phyloP scores from a whole-genome alignment of 2,113 vertebrate genomes.

The Zosterops hypoxanthus region DNA sequence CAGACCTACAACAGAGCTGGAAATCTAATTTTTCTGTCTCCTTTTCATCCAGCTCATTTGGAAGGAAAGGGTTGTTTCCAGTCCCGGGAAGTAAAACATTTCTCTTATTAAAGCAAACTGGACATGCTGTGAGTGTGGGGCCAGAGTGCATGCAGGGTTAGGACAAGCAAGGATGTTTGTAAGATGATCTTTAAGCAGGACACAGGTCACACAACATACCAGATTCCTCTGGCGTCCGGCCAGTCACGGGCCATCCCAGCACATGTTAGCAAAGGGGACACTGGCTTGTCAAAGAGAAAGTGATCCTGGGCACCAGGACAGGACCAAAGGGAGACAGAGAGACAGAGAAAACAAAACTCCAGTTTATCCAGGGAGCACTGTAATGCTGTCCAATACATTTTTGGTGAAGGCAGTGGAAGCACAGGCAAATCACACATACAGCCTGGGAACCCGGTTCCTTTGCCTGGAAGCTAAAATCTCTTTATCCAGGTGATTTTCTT shows the following conservation, averaged over 20 bases:
- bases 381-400: fast-evolving
- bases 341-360: background rate
- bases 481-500: background rate
- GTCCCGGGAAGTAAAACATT: background rate
- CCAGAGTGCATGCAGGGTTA: conserved; percentile 34
- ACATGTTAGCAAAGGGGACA: conserved; percentile 91
- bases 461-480: background rate
- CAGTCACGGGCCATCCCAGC: conserved; percentile 94
- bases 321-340: background rate
- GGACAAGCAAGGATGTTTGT: conserved; percentile 5
- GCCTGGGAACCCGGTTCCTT: background rate
- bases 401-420: background rate
- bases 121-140: conserved; percentile 28
- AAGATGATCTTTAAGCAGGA: background rate
- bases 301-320: conserved; percentile 80
- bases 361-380: background rate
- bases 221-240: conserved; percentile 94
- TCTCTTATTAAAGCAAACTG: background rate
- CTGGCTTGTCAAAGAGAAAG: conserved; percentile 94
- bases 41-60: background rate
- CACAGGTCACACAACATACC: conserved; percentile 76
- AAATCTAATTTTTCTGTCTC: background rate
- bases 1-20: background rate
- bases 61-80: background rate
- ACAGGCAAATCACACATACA: background rate